Base-by-base conservation (phyloP, 2,797 vertebrate species). In the Thaleichthys pacificus region DNA sequence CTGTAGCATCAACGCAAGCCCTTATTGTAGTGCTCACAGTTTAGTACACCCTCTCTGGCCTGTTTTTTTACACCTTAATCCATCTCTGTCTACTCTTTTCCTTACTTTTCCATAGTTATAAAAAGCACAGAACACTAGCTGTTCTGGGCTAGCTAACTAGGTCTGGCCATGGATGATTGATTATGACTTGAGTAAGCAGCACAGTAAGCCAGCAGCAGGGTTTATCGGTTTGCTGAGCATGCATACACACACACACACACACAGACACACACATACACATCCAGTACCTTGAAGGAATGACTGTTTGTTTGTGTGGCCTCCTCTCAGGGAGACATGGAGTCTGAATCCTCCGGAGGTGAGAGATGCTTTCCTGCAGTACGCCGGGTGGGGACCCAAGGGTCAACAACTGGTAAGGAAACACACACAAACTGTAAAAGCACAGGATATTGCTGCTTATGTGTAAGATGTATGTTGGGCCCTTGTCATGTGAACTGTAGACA, bases 381-480 rank as follows among this genome's bases (percentile, higher is more conserved):
- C 97, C 19, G 97, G 96, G 82, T 99, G 97, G 97, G 97, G 97
- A 70, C 95, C 96, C 0, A 95, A 92, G 77, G 96, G 94, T 76
- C 96, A 98, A 84, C 97, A 99, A 90, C 92, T 99, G 96, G 97
- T 99, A 93, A 97, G 96, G 81, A 66, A 72, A 5, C 66, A 69
- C 47, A 2, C 11, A 66, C 71, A 54, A 19, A 64, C 58, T 17
- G 21, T 19, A 57, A 17, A 57, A 17, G 4, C 56, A 19, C 56
- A 57, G 4, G 17, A 30, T 30, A 30, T 30, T 30, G 28, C 28
- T 58, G 56, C 56, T 22, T 7, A 21, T 7, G n/a, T n/a, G 56
- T 3, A 35, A 56, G 19, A 56, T 56, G 4, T 56, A 17, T 56
- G 51, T n/a, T n/a, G 51, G 51, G 19, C 51, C 51, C 51, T n/a